phyloP scores from a whole-genome alignment of 2,113 vertebrate species.

The Nipponia nippon region DNA sequence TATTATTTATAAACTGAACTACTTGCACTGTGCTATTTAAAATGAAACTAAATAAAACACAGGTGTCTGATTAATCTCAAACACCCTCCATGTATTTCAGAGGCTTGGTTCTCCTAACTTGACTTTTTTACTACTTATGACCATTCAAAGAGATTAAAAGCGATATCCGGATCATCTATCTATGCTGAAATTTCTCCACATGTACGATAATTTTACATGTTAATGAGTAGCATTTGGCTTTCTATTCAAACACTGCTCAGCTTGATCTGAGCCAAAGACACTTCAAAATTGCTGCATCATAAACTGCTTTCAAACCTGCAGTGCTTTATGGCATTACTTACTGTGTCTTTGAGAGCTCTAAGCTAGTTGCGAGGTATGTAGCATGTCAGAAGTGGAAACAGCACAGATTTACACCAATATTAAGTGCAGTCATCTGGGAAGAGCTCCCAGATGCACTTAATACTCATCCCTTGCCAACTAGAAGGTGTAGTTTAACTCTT shows the following conservation, averaged over 20 bases:
- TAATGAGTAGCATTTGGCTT: background rate
- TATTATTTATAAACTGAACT: background rate
- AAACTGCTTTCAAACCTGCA: background rate
- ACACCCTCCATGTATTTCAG: background rate
- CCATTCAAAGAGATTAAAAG: background rate
- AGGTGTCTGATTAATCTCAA: background rate
- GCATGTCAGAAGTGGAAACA: background rate
- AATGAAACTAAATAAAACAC: background rate
- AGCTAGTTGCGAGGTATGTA: background rate
- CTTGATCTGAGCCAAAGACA: background rate
- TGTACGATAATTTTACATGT: background rate
- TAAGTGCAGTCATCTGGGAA: background rate
- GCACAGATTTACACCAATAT: background rate
- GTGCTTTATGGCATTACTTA: background rate
- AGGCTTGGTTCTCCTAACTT: background rate
- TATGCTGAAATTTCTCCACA: background rate
- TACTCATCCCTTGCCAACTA: background rate
- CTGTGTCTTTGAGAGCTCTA: background rate
- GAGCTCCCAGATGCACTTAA: background rate
- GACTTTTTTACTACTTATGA: background rate
- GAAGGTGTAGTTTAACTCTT: background rate
- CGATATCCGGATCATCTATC: rapidly evolving
- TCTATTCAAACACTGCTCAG: background rate
- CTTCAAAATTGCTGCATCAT: background rate
- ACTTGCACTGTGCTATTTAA: background rate